These are phyloP conservation scores for Cacatua alba DNA, from an alignment of 2,113 vertebrate genomes.

Conservation along the genomic window DNA sequence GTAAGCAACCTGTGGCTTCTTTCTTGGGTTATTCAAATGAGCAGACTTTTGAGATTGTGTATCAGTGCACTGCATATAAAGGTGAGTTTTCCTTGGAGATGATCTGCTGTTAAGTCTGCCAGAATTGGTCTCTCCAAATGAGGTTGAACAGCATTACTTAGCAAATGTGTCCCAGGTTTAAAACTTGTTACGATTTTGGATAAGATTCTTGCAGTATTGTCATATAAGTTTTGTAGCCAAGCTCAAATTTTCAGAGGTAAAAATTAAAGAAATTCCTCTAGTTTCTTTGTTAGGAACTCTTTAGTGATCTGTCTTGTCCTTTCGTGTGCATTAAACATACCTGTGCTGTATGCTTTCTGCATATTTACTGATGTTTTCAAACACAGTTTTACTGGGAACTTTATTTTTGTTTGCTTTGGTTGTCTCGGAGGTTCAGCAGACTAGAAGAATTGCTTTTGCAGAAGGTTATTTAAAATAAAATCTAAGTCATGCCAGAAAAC, in stretches of 20 bases:
- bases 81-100: neutral
- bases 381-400: neutral
- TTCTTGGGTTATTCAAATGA: neutral
- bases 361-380: neutral
- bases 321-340: neutral
- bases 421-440: neutral
- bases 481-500: neutral
- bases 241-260: neutral
- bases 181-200: neutral
- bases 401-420: neutral
- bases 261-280: neutral
- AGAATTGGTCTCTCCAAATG: neutral
- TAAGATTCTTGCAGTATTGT: neutral
- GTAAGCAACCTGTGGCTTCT: neutral
- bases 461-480: neutral
- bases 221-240: neutral
- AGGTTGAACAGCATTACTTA: neutral
- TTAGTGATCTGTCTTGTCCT: neutral
- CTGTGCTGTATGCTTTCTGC: neutral
- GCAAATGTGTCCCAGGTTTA: neutral
- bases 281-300: neutral
- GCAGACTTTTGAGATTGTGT: neutral
- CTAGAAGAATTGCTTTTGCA: neutral
- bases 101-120: neutral
- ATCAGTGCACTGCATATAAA: accelerated